Base-by-base conservation (phyloP, 2,888 invertebrate genomes). In the Drosophila antonietae region DNA sequence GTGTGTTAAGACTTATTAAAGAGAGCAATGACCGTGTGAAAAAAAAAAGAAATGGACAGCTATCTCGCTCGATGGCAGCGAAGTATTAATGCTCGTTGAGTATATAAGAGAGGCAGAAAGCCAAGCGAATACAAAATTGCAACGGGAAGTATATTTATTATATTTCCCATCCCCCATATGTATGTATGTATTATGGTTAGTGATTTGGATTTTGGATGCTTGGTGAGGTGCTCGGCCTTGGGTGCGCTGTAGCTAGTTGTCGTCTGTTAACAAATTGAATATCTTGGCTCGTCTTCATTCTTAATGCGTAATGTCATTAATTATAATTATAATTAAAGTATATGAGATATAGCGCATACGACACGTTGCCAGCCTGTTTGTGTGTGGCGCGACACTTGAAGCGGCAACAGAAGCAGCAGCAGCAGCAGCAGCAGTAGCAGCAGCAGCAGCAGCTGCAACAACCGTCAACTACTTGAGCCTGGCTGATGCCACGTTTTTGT, bases 201-300 rank as follows among this genome's bases (percentile, higher is more conserved):
- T 47, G 47, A 61, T 69, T 73, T 31, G 31, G 14, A 51, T 35
- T 35, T 43, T 35, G n/a, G 14, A 46, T 46, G 15, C 4, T 20
- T 7, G 20, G 33, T 37, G 18, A 57, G 28, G 28, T 28, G 44
- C n/a, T 41, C n/a, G 37, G 67, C 52, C 35, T 35, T 44, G 37
- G 35, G 10, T 18, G n/a, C 3, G 53, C 44, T 23, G 14, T 23
- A 23, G 46, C 23, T 46, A 23, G 15, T 15, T 46, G 46, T 23
- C 46, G 63, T 65, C 71, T 78, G 68, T 39, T 70, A 68, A 73
- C 86, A 81, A 85, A 85, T 85, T 86, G 78, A 75, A 83, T 88
- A 75, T 66, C 68, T 73, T 73, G 20, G 67, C 55, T 62, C 58
- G 73, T 53, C 58, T 71, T 53, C 55, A 71, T 73, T 69, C 75